These are phyloP conservation scores for Eriocheir sinensis DNA, from an alignment of 1,140 invertebrate genomes.

Conservation along the genomic window DNA sequence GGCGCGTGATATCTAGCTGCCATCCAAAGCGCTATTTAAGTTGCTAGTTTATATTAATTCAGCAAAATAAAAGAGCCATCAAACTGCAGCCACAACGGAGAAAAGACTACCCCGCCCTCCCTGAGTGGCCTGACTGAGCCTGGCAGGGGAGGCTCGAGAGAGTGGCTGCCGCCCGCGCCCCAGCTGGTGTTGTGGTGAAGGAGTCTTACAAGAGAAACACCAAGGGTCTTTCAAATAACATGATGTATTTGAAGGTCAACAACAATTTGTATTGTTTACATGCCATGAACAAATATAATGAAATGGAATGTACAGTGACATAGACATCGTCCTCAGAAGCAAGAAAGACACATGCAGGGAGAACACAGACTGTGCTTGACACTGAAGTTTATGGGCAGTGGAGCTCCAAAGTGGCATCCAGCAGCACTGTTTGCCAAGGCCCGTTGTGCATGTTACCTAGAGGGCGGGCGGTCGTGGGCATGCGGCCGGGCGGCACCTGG, in stretches of 20 bases:
- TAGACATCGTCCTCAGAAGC: constrained; percentile 77
- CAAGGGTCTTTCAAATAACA: constrained; percentile 78
- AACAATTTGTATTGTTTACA: constrained; percentile 79
- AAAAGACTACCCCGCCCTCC: neutral
- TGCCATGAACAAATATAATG: constrained; percentile 79
- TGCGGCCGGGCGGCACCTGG: constrained; percentile 10
- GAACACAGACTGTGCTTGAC: constrained; percentile 77
- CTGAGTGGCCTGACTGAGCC: neutral
- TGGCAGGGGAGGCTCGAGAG: constrained; percentile 23
- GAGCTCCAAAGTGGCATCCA: constrained; percentile 63
- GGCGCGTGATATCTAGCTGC: constrained; percentile 50
- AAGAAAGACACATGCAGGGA: constrained; percentile 76
- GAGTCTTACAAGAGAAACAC: constrained; percentile 78
- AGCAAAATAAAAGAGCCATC: constrained; percentile 48
- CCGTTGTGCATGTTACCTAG: constrained; percentile 65
- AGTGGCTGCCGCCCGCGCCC: constrained; percentile 31
- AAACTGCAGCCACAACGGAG: constrained; percentile 30
- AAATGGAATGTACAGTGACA: constrained; percentile 79
- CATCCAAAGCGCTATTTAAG: constrained; percentile 38
- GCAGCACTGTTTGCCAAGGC: constrained; percentile 57
- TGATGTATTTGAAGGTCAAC: constrained; percentile 79
- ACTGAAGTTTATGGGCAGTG: constrained; percentile 75
- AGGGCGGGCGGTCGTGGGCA: neutral
- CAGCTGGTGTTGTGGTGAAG: constrained; percentile 47
- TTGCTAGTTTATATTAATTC: constrained; percentile 13